These are phyloP conservation scores for Liodrosophila aerea DNA, from an alignment of 2,888 invertebrate genomes.

Conservation along the genomic window DNA sequence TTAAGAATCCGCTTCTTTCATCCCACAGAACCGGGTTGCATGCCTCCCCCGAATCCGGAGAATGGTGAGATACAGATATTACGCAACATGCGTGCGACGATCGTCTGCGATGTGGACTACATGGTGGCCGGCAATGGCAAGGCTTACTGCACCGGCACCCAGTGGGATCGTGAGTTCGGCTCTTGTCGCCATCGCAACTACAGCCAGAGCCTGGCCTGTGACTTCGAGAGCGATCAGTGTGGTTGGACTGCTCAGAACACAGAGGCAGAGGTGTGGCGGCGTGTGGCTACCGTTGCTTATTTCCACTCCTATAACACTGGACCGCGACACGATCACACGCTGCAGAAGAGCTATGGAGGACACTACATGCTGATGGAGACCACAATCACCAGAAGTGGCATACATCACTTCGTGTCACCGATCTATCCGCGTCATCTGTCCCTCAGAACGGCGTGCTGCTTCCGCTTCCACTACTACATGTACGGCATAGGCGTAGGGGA, in stretches of 20 bases:
- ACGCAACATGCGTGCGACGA: slow-evolving; percentile 85
- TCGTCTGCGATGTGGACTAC: slow-evolving; percentile 87
- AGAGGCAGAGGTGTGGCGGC: too few relatives aligned
- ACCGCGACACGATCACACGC: slow-evolving; percentile 90
- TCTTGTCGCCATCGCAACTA: slow-evolving; percentile 83
- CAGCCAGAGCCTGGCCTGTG: slow-evolving; percentile 60
- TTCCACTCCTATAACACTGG: slow-evolving; percentile 84
- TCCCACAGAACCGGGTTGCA: slow-evolving; percentile 85
- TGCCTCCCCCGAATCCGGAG: slow-evolving; percentile 78
- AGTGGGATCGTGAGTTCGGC: slow-evolving; percentile 88
- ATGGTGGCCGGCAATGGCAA: slow-evolving; percentile 84
- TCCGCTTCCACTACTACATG: slow-evolving; percentile 91
- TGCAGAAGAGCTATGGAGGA: slow-evolving; percentile 85
- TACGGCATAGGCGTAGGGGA: slow-evolving; percentile 86
- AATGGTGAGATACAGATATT: slow-evolving; percentile 84
- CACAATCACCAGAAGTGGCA: neutral
- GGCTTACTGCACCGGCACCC: slow-evolving; percentile 88
- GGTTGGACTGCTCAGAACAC: too few relatives aligned
- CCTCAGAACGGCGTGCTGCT: slow-evolving; percentile 84
- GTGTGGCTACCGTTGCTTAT: slow-evolving; percentile 84
- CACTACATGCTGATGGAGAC: slow-evolving; percentile 92
- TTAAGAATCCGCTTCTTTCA: slow-evolving; percentile 1
- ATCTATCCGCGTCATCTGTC: slow-evolving; percentile 84
- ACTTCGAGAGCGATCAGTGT: slow-evolving; percentile 85
- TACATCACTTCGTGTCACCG: slow-evolving; percentile 87